A percentile compares a stretch with the other conserved stretches of the same genome.
Conservation (phyloP, 2,797 vertebrate genomes). For the Xerus rutilus region DNA sequence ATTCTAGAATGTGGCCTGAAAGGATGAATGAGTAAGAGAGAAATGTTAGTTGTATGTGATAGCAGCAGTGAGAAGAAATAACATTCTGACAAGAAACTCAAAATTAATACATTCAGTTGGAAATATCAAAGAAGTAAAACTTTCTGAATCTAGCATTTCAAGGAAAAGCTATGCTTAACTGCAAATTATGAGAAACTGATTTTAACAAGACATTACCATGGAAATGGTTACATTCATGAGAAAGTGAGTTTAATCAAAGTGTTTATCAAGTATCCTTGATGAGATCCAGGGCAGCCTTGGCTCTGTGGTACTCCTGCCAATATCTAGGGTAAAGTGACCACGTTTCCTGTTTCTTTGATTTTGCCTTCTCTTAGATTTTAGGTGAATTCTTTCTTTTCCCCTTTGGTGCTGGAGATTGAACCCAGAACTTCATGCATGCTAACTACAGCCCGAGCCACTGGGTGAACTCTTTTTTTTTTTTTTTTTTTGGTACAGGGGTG, state of each 20-base stretch:
- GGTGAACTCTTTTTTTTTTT: not conserved
- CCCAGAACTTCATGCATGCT: not conserved
- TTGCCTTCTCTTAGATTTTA: conserved; percentile 18
- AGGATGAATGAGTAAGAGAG: not conserved
- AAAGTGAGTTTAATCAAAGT: not conserved
- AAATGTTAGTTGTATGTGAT: not conserved
- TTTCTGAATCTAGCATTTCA: conserved; percentile 7
- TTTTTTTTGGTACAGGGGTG: too few species aligned
- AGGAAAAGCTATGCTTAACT: conserved; percentile 23
- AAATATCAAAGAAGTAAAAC: not conserved
- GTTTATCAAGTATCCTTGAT: not conserved
- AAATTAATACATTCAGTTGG: not conserved
- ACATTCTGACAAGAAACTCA: not conserved
- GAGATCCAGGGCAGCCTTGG: not conserved
- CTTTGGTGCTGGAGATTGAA: not conserved
- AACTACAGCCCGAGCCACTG: not conserved
- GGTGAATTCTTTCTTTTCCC: not conserved
- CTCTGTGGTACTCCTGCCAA: not conserved
- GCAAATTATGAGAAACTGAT: not conserved
- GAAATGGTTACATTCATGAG: not conserved
- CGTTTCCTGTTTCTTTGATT: not conserved
- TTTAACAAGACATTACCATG: not conserved
- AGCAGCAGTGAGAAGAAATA: not conserved
- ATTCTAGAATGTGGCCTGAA: conserved; percentile 27
- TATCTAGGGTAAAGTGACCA: not conserved